phyloP scores from a whole-genome alignment of 1,140 invertebrate species.

The Ectropis grisescens region DNA sequence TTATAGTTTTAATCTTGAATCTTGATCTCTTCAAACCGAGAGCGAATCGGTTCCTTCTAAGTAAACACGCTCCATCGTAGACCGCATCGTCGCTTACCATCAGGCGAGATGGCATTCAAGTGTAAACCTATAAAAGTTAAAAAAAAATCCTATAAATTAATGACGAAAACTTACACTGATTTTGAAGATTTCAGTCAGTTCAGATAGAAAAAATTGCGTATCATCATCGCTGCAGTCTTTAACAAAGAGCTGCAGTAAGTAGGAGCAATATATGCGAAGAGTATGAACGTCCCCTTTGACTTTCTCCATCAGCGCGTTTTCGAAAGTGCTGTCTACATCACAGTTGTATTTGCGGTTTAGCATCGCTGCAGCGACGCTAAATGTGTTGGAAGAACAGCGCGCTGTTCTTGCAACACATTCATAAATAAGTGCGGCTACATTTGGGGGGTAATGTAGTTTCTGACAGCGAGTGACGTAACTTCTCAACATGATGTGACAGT shows the following conservation, averaged over 20 bases:
- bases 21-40: too few relatives aligned
- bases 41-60: too few relatives aligned
- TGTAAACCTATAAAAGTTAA: too few relatives aligned
- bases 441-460: conserved; percentile 36
- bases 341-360: conserved; percentile 19
- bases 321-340: conserved; percentile 22
- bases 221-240: conserved; percentile 19
- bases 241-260: conserved; percentile 30
- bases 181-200: conserved; percentile 34
- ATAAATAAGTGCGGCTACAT: conserved; percentile 35
- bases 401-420: conserved; percentile 42
- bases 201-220: conserved; percentile 18
- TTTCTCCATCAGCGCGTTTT: conserved; percentile 24
- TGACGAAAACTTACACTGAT: conserved; percentile 29
- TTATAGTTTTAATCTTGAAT: too few relatives aligned
- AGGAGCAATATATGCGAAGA: conserved; percentile 46
- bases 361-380: conserved; percentile 19
- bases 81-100: too few relatives aligned
- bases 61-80: too few relatives aligned
- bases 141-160: conserved; percentile 6
- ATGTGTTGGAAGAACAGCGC: conserved; percentile 19
- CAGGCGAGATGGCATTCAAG: too few relatives aligned
- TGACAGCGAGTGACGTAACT: conserved; percentile 37
- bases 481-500: conserved; percentile 51
- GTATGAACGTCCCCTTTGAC: conserved; percentile 31